These are phyloP conservation scores for Heliconius cydno DNA, from an alignment of 2,888 invertebrate genomes.

Conservation along the genomic window DNA sequence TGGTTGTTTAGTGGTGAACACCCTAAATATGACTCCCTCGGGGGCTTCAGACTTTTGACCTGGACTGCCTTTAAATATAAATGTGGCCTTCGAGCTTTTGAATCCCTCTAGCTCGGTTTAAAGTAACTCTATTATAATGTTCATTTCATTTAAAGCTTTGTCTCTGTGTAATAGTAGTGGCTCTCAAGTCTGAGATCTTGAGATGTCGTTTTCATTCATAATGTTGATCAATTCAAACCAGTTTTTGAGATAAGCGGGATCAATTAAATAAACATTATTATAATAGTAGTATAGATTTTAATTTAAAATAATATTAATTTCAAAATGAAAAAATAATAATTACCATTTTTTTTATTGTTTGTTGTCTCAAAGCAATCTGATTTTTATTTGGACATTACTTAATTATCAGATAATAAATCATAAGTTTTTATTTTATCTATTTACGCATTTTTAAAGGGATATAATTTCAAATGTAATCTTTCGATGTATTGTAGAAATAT, in stretches of 20 bases:
- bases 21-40: constrained; percentile 1
- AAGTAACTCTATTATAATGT: not conserved
- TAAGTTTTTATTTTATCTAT: not conserved
- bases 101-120: not conserved
- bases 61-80: not conserved
- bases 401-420: not conserved
- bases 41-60: constrained; percentile 1
- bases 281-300: not conserved
- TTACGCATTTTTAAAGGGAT: not conserved
- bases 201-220: no score
- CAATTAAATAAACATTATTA: no score
- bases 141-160: no score
- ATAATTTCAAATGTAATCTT: not conserved
- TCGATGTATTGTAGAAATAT: not conserved
- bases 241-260: no score
- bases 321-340: no score
- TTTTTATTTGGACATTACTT: no score
- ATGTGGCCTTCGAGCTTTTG: not conserved
- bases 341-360: no score
- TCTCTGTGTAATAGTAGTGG: no score
- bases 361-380: no score
- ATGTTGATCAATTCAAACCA: no score
- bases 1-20: constrained; percentile 5
- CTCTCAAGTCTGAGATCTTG: no score
- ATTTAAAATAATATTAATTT: no score